Evolutionary conservation across 1,140 invertebrate species (phyloP), one percentile per base, ranked within the genome.

Genomic region (Sesamia nonagrioides): DNA sequence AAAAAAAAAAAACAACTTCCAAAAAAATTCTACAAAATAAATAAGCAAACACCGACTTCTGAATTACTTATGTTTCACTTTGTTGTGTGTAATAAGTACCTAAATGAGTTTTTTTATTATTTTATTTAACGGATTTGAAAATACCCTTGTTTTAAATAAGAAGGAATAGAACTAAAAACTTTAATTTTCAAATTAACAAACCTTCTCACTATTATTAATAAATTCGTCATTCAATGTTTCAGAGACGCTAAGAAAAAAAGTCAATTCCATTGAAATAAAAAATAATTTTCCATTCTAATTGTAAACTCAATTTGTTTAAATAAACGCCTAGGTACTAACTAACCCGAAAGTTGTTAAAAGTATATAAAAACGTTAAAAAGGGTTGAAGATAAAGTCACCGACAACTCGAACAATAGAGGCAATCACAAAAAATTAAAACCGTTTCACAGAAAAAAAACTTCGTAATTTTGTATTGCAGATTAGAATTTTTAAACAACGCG

Each of bases 341-440:
- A 75, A 75, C 54, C 40, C 54, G 42, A 75, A 75, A 75, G 56
- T 75, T 75, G 18, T 60, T 27, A n/a, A 61, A 61, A 75, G 61
- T 68, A 56, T 56, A 52, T 40, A 77, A 42, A 77, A 77, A 66
- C 42, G n/a, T 48, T 75, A 48, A 75, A 56, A 77, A 77, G 74
- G 74, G 48, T 77, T 77, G 33, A 40, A 66, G 61, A 61, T 63
- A 75, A 75, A 75, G 58, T 76, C 61, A 54, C 40, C 42, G 7
- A 75, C 56, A 60, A 50, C n/a, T 50, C n/a, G 17, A 33, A 77
- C 74, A 77, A 77, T 77, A 61, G 74, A 42, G 21, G 45, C 74
- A 77, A 77, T 77, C 74, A 77, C 60, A 68, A 54, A 77, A 77
- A 77, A 52, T 77, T 54, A 54, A 66, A 77, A 68, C 54, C 40